Conservation (phyloP, 2,797 vertebrate genomes). For the Sebastes trivittatus region DNA sequence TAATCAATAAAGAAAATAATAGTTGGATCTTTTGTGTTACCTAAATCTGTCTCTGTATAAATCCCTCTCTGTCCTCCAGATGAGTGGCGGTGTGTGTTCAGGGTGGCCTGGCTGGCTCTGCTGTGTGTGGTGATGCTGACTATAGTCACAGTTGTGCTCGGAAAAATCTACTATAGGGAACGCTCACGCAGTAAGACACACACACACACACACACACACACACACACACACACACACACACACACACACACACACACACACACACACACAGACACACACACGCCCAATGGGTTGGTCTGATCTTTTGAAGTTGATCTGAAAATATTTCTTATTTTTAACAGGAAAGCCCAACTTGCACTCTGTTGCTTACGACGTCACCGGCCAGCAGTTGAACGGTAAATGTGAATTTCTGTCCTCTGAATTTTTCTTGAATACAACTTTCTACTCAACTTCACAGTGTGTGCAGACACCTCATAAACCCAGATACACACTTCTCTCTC, state of each 20-base stretch:
- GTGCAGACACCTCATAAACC: background rate
- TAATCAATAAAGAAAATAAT: no score
- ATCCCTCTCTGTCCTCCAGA: conserved; percentile 50
- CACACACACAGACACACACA: background rate
- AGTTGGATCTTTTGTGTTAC: no score
- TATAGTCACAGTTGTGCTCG: conserved; percentile 66
- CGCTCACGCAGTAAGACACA: conserved; percentile 58
- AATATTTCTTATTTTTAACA: conserved; percentile 26
- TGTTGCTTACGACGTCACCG: background rate
- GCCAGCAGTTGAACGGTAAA: conserved; percentile 50
- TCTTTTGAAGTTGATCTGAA: background rate
- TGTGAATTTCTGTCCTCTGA: background rate
- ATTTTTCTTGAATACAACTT: background rate
- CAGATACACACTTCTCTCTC: background rate
- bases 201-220: background rate
- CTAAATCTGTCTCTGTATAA: background rate
- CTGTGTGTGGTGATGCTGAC: conserved; percentile 78
- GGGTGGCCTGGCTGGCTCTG: conserved; percentile 84
- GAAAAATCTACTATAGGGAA: conserved; percentile 64
- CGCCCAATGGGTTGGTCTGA: background rate
- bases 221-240: background rate
- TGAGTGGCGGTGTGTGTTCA: conserved; percentile 73
- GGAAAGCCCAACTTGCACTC: conserved; percentile 18
- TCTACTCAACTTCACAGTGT: background rate
- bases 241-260: background rate